These are phyloP conservation scores for Lymantria dispar DNA, from an alignment of 2,888 invertebrate genomes.

Conservation along the genomic window DNA sequence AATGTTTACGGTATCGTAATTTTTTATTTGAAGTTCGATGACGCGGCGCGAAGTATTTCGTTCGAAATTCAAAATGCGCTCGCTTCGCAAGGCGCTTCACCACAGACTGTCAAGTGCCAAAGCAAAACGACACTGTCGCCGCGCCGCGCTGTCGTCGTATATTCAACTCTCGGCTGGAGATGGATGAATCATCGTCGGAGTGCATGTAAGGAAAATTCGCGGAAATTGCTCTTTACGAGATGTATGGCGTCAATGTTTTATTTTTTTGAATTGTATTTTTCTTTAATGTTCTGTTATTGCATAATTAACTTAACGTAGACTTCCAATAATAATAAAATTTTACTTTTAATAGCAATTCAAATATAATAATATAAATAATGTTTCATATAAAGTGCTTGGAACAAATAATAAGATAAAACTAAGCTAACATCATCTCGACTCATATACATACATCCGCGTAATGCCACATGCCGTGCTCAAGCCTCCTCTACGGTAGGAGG, in stretches of 20 bases:
- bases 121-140: background rate
- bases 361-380: too few relatives aligned
- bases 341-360: too few relatives aligned
- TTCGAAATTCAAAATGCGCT: constrained; percentile 54
- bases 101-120: constrained; percentile 44
- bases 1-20: constrained; percentile 1
- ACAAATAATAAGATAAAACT: too few relatives aligned
- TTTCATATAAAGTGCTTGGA: too few relatives aligned
- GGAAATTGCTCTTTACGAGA: constrained; percentile 47
- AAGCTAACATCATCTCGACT: too few relatives aligned
- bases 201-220: constrained; percentile 50
- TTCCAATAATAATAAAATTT: too few relatives aligned
- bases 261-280: background rate
- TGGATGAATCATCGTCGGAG: constrained; percentile 57
- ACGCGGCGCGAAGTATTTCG: constrained; percentile 22
- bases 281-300: background rate
- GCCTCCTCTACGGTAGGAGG: too few relatives aligned
- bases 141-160: constrained; percentile 30
- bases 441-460: too few relatives aligned
- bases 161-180: constrained; percentile 43
- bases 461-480: too few relatives aligned
- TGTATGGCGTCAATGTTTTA: constrained; percentile 7
- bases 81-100: constrained; percentile 35
- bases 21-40: constrained; percentile 19
- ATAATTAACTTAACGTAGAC: background rate